Conservation (phyloP, 2,888 invertebrate genomes). For the Athalia rosae region DNA sequence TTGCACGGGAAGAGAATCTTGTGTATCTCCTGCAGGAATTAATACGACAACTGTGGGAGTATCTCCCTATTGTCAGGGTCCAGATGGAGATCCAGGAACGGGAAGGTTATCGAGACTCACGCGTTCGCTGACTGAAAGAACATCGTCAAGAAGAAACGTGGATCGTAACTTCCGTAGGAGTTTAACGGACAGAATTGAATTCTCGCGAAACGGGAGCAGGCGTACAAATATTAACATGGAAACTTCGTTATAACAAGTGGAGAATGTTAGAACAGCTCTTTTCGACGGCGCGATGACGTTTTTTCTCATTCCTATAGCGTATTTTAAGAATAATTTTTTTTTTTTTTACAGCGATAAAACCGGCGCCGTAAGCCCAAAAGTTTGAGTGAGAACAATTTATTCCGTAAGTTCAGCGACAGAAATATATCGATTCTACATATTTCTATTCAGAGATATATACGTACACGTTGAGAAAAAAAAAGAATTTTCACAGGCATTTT, state of each 20-base stretch:
- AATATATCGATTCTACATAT: no score
- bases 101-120: conserved; percentile 70
- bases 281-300: conserved; percentile 53
- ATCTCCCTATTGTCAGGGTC: background rate
- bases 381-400: no score
- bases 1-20: background rate
- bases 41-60: no score
- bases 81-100: conserved; percentile 18
- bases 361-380: no score
- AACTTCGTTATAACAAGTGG: conserved; percentile 71
- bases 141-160: conserved; percentile 75
- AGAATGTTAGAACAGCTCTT: conserved; percentile 37
- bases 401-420: no score
- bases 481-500: no score
- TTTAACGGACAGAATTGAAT: conserved; percentile 61
- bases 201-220: conserved; percentile 56
- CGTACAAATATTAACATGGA: conserved; percentile 72
- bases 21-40: no score
- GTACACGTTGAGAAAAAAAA: no score
- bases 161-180: conserved; percentile 73
- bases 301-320: conserved; percentile 53
- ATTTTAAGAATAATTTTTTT: conserved; percentile 35
- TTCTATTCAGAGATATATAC: no score
- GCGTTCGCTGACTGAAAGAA: conserved; percentile 78
- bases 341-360: background rate